Base-by-base conservation (phyloP, 2,888 invertebrate genomes). In the Seira sanloemensis region DNA sequence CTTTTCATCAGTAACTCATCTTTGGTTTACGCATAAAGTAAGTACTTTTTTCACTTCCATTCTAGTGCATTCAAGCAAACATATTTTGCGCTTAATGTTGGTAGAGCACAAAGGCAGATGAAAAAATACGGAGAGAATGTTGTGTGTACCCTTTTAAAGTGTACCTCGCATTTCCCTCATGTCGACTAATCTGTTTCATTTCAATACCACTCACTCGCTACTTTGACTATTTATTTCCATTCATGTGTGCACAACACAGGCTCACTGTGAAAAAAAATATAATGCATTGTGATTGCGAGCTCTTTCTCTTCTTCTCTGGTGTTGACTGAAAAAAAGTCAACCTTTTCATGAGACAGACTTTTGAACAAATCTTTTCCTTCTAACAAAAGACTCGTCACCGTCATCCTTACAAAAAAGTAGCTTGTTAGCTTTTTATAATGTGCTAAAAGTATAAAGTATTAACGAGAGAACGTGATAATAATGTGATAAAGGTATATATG, bases 381-480 rank as follows among this genome's bases (percentile, higher is more conserved):
- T 58, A 73, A 80, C 79, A 80, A 80, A 80, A 79, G 73, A 21
- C 67, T 58, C 58, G 74, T 80, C 79, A 74, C 79, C 74, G 62
- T 75, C 68, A 50, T 78, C 71, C 73, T 12, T 50, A 50, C 50
- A 50, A 50, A 50, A 18, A 50, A 50, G n/a, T 50, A 50, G 50
- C 50, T 50, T 50, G 50, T 50, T 50, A 50, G n/a, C 50, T 50
- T 50, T 50, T 50, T 50, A 50, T 50, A 50, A 50, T 50, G 50
- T 50, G 50, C 50, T 50, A 50, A 50, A 50, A 50, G 50, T 50
- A n/a, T 50, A 50, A n/a, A 50, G 50, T 18, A 50, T 50, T 50
- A 50, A 50, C 16, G 50, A 50, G 69, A 27, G 24, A 69, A 50
- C n/a, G 50, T 69, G 27, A 69, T 69, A 66, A 66, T 66, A 21